Base-by-base conservation (phyloP, 2,888 invertebrate species). In the Archips xylosteana region DNA sequence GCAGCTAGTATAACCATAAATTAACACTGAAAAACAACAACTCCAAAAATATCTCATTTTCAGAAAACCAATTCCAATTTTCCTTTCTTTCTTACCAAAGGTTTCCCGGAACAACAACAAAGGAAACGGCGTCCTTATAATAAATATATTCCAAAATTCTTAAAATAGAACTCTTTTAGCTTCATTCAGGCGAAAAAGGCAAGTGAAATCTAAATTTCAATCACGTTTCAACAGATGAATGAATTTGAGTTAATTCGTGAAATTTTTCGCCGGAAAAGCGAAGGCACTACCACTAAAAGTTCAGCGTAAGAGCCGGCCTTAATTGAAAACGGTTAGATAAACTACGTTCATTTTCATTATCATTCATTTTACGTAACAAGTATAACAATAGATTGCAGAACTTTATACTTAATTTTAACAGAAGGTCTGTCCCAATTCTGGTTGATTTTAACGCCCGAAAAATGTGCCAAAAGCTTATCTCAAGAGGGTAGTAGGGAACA, bases 201-300 rank as follows among this genome's bases (percentile, higher is more conserved):
- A 34, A 54, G 15, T 1, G 23, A 1, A 34, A 59, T 59, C 49
- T 71, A 49, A 51, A 71, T 49, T 71, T 71, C 42, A 60, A 71
- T 60, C 51, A 51, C 49, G 71, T 36, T 34, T 57, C 72, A 62
- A 47, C 62, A 68, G 72, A 23, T 63, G 72, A 71, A 68, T 67
- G 45, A 54, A 68, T 68, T 72, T 47, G 54, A 23, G 10, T 64
- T 49, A 59, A 57, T 59, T 71, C 49, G 45, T 47, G 34, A 63
- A 8, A 51, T 39, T 51, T 12, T 32, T 54, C 49, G 13, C 0
- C n/a, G 51, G 10, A 70, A 70, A 70, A 62, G 51, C 49, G 69
- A 70, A 62, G 42, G 69, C 39, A 12, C 5, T 3, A 32, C 1
- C 45, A 12, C 9, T 23, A n/a, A 23, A 9, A 59, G 47, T 34